These are phyloP conservation scores for Bergia puertoricense DNA, from an alignment of 92 coral and sea anemone species.

Conservation along the genomic window DNA sequence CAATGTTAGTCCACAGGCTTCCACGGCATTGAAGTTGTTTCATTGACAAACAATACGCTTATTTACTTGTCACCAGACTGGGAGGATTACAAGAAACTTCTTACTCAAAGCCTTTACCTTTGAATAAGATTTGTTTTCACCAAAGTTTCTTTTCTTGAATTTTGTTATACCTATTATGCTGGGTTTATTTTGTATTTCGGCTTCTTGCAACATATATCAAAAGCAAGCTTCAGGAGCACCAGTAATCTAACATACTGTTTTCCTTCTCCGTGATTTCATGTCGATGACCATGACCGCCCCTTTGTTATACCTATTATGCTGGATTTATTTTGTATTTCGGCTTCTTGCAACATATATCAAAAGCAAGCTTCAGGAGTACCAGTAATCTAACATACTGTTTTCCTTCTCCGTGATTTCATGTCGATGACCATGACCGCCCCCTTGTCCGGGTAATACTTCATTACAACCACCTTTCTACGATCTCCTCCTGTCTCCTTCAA, in stretches of 20 bases:
- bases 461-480: constrained; percentile 78
- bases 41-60: neutral
- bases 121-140: neutral
- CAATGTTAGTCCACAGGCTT: too few relatives aligned
- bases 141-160: neutral
- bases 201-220: neutral
- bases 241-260: constrained; percentile 65
- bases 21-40: too few relatives aligned
- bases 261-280: constrained; percentile 79
- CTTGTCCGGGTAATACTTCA: constrained; percentile 82
- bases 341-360: neutral
- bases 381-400: constrained; percentile 65
- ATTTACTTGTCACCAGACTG: neutral
- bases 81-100: neutral
- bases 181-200: neutral
- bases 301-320: constrained; percentile 38
- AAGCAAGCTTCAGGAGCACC: neutral
- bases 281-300: constrained; percentile 84
- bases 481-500: constrained; percentile 87
- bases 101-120: neutral
- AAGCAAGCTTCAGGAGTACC: neutral
- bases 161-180: too few relatives aligned
- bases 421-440: constrained; percentile 85
- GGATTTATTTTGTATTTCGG: too few relatives aligned
- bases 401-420: constrained; percentile 79